phyloP scores from a whole-genome alignment of 2,797 vertebrate species.

The Myripristis jacobus region DNA sequence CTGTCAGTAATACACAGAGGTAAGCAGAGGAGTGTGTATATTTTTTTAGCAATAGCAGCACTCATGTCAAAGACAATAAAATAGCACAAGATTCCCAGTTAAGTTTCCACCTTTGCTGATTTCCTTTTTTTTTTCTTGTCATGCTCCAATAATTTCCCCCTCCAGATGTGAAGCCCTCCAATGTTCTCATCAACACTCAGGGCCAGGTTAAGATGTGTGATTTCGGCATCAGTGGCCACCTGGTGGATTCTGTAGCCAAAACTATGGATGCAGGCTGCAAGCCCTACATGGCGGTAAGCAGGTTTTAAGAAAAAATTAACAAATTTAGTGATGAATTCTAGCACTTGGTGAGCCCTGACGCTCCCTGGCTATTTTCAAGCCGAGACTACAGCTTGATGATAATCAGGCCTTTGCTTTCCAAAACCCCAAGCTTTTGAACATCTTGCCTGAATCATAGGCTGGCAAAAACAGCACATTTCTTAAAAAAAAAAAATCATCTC shows the following conservation, averaged over 20 bases:
- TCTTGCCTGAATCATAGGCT: not conserved
- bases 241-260: constrained; percentile 97
- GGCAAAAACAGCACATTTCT: not conserved
- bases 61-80: not conserved
- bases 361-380: not conserved
- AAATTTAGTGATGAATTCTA: not conserved
- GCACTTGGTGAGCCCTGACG: not conserved
- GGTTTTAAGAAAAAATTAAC: constrained; percentile 78
- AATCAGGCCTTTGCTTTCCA: too few species aligned
- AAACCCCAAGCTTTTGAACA: not conserved
- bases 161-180: constrained; percentile 96
- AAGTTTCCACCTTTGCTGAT: not conserved
- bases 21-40: constrained; percentile 72
- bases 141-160: not conserved
- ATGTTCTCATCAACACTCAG: constrained; percentile 95
- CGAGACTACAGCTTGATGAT: not conserved
- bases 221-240: constrained; percentile 97
- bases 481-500: too few species aligned
- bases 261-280: constrained; percentile 98
- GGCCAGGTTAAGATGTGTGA: constrained; percentile 99
- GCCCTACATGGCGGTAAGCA: constrained; percentile 97
- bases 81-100: not conserved
- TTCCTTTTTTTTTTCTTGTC: not conserved
- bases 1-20: constrained; percentile 97
- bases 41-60: not conserved